Percentiles rank a stretch among this genome's conserved stretches.
phyloP scores from a whole-genome alignment of 2,888 invertebrate species.

The Smittia sp. region DNA sequence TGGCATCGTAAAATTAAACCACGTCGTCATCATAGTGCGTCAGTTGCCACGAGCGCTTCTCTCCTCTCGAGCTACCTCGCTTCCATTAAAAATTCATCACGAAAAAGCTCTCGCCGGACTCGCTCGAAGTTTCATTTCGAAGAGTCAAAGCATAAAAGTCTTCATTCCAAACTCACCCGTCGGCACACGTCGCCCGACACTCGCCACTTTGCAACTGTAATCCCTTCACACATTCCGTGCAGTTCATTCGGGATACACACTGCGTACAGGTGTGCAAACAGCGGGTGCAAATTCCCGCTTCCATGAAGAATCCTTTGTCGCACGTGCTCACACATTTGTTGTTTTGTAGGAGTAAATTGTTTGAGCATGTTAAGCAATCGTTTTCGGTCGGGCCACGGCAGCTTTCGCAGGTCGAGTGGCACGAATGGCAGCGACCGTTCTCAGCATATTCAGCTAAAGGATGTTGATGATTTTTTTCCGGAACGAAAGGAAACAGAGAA shows the following conservation, averaged over 20 bases:
- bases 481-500: conserved; percentile 20
- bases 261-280: conserved; percentile 77
- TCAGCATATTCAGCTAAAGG: conserved; percentile 70
- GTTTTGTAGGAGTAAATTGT: conserved; percentile 69
- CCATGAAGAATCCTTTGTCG: conserved; percentile 70
- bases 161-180: conserved; percentile 54
- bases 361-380: conserved; percentile 72
- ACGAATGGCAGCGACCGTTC: conserved; percentile 67
- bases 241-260: conserved; percentile 76
- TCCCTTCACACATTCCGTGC: conserved; percentile 73
- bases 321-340: conserved; percentile 74
- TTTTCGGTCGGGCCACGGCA: conserved; percentile 74
- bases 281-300: conserved; percentile 70
- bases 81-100: conserved; percentile 18
- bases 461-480: conserved; percentile 19
- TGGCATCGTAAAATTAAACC: conserved; percentile 22
- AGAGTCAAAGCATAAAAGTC: no score
- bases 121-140: background rate
- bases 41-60: background rate
- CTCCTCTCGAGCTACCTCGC: background rate
- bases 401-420: conserved; percentile 77
- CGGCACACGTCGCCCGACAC: conserved; percentile 76
- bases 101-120: background rate
- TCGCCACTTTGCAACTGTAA: conserved; percentile 78
- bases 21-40: background rate